Percentiles rank a stretch among this genome's conserved stretches.
Conservation (phyloP, 35 echinoderm and acorn worm genomes). For the Lytechinus pictus region DNA sequence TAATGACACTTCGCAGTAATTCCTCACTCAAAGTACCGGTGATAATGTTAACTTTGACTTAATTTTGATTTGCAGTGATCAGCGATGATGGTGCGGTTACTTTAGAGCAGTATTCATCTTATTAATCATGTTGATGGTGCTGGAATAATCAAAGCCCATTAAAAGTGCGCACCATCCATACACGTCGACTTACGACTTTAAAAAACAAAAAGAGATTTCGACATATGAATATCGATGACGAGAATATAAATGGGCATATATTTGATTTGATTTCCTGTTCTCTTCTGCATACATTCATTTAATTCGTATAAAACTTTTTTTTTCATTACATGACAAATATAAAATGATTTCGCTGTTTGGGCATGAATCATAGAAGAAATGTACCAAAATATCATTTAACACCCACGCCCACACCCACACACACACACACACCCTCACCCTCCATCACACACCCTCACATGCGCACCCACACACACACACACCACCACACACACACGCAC, state of each 20-base stretch:
- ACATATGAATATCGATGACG: neutral
- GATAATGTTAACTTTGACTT: slow-evolving; percentile 5
- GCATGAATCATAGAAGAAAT: no score
- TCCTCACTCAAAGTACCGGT: neutral
- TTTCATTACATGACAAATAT: no score
- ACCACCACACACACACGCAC: no score
- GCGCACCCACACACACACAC: no score
- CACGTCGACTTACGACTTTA: neutral
- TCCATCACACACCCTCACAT: no score
- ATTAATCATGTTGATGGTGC: neutral
- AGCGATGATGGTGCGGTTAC: neutral
- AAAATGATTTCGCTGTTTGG: no score
- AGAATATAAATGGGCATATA: neutral
- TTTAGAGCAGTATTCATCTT: neutral
- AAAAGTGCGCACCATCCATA: neutral
- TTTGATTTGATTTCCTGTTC: no score
- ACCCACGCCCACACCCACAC: no score
- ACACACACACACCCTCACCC: no score
- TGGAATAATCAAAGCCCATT: neutral
- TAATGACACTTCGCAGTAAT: neutral
- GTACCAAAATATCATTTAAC: no score
- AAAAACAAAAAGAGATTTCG: neutral
- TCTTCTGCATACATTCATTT: no score
- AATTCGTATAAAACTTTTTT: no score
- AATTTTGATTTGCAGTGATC: neutral